Conservation (phyloP, 2,888 invertebrate genomes). For the Monoplex corrugatus region DNA sequence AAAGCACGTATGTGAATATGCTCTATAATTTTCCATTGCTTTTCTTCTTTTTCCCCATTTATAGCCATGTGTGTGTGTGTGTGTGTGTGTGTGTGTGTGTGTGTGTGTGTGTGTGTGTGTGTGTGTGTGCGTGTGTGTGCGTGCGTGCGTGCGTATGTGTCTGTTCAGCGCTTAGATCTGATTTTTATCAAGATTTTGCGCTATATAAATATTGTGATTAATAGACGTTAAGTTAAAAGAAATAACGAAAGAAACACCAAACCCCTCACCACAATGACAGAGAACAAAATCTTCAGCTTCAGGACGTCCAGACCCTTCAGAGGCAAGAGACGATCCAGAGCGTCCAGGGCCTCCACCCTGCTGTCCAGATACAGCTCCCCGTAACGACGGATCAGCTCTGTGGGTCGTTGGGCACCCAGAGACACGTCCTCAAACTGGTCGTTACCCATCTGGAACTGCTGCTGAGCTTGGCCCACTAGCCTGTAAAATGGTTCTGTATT, state of each 20-base stretch:
- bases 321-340: conserved; percentile 90
- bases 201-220: no score
- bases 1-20: no score
- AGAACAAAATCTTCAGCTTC: conserved; percentile 97
- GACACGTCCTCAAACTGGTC: conserved; percentile 79
- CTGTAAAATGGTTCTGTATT: conserved; percentile 60
- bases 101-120: not conserved
- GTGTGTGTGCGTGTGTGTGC: not conserved
- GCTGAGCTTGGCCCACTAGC: conserved; percentile 76
- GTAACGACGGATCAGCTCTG: conserved; percentile 88
- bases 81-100: not conserved
- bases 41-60: not conserved
- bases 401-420: conserved; percentile 78
- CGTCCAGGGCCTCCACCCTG: conserved; percentile 92
- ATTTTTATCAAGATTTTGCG: no score
- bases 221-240: no score
- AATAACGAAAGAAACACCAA: no score
- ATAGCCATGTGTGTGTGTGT: not conserved
- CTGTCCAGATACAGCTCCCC: conserved; percentile 92
- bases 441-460: conserved; percentile 70
- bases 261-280: conserved; percentile 93
- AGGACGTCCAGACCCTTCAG: conserved; percentile 92
- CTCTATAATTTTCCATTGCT: no score
- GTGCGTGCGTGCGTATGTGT: not conserved
- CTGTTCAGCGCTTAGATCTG: no score